These are phyloP conservation scores for Oncorhynchus kisutch DNA, from an alignment of 2,113 vertebrate species.

Conservation along the genomic window DNA sequence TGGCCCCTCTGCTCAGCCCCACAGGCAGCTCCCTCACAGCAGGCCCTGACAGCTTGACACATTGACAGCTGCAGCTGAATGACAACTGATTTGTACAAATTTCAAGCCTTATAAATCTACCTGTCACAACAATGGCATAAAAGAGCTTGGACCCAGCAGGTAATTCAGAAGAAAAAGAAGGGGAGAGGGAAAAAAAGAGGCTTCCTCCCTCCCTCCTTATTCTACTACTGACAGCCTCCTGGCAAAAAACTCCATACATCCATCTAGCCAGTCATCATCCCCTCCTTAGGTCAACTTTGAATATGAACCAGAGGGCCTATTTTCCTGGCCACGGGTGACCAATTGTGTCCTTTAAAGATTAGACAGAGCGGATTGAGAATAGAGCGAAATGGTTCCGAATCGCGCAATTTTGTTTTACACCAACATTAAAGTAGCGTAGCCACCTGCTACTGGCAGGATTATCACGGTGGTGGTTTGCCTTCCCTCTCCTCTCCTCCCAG, in stretches of 20 bases:
- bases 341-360: conserved; percentile 94
- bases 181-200: conserved; percentile 26
- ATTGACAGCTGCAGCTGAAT: conserved; percentile 99
- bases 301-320: conserved; percentile 75
- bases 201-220: neutral
- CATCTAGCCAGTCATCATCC: conserved; percentile 83
- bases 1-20: conserved; percentile 87
- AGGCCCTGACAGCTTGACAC: conserved; percentile 98
- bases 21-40: conserved; percentile 97
- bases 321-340: conserved; percentile 88
- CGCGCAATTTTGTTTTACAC: conserved; percentile 84
- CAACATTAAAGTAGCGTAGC: conserved; percentile 80
- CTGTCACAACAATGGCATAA: conserved; percentile 99
- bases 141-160: conserved; percentile 99
- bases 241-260: conserved; percentile 76
- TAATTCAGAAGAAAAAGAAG: conserved; percentile 80
- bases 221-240: conserved; percentile 57
- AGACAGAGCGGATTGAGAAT: conserved; percentile 77
- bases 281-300: conserved; percentile 84
- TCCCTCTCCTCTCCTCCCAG: conserved; percentile 50
- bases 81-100: conserved; percentile 99
- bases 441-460: conserved; percentile 88
- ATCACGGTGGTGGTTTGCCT: conserved; percentile 62
- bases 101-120: conserved; percentile 99
- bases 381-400: conserved; percentile 17